Evolutionary conservation across 2,797 vertebrate species (phyloP).

Genomic region (Capromys pilorides): DNA sequence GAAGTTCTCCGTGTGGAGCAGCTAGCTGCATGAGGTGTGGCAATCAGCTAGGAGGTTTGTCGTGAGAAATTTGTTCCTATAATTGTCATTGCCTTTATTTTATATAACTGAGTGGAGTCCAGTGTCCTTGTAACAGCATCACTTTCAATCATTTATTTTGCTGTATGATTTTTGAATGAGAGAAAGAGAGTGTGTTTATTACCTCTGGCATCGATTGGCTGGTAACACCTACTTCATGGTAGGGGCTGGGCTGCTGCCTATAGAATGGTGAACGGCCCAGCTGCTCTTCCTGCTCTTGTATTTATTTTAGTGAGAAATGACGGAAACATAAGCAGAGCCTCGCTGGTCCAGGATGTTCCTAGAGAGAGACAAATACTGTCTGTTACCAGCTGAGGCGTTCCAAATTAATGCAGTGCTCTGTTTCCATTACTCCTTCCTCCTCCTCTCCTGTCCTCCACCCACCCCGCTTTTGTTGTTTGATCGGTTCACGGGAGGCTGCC

Average conservation of each 20-base stretch:
- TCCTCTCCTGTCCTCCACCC: not conserved
- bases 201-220: not conserved
- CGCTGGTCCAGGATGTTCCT: not conserved
- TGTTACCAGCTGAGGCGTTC: not conserved
- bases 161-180: constrained; percentile 23
- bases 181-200: not conserved
- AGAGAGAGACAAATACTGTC: not conserved
- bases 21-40: not conserved
- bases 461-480: not conserved
- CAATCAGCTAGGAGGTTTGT: not conserved
- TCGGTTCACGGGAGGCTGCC: not conserved
- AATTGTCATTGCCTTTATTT: constrained; percentile 42
- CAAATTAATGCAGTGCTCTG: not conserved
- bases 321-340: not conserved
- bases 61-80: not conserved
- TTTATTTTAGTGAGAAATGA: constrained; percentile 14
- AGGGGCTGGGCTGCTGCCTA: not conserved
- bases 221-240: not conserved
- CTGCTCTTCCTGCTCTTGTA: not conserved
- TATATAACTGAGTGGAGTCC: not conserved
- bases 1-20: not conserved
- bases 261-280: not conserved
- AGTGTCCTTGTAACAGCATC: not conserved
- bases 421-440: not conserved
- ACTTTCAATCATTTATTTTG: constrained; percentile 15